Conservation (phyloP, 2,888 invertebrate species). For the Coenonympha glycerion region DNA sequence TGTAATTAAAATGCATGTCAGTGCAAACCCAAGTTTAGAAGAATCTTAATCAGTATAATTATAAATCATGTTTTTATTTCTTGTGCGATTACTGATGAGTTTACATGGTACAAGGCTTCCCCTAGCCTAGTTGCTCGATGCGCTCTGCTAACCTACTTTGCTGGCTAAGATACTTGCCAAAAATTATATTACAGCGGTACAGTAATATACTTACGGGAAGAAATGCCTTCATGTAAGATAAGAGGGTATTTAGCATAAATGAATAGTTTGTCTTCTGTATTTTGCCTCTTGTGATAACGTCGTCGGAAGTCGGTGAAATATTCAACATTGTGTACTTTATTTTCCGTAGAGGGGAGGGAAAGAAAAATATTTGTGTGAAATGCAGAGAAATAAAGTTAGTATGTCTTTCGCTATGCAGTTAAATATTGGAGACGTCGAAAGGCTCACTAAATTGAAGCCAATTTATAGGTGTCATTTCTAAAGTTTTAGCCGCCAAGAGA, state of each 20-base stretch:
- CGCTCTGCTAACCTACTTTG: constrained; percentile 28
- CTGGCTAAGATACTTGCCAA: constrained; percentile 28
- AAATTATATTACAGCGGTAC: constrained; percentile 23
- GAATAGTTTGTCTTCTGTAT: constrained; percentile 15
- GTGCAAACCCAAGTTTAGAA: too few relatives aligned
- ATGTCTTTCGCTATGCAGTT: too few relatives aligned
- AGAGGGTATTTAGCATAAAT: constrained; percentile 21
- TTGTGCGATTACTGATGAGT: not conserved
- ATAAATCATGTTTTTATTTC: not conserved
- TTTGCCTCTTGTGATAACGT: constrained; percentile 12
- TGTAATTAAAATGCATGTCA: too few relatives aligned
- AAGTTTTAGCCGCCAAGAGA: too few relatives aligned
- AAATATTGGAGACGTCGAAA: too few relatives aligned
- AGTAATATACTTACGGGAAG: constrained; percentile 21
- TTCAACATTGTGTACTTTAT: constrained; percentile 2
- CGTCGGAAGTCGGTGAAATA: constrained; percentile 2
- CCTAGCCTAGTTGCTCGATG: not conserved
- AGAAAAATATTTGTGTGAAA: not conserved
- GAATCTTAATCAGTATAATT: too few relatives aligned
- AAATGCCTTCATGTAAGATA: constrained; percentile 22
- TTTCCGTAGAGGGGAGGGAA: not conserved
- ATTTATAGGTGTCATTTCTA: too few relatives aligned
- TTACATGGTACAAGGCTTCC: not conserved
- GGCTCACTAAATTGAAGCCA: too few relatives aligned
- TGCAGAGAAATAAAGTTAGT: too few relatives aligned